phyloP scores from a whole-genome alignment of 2,113 vertebrate genomes.

The Arothron firmamentum region DNA sequence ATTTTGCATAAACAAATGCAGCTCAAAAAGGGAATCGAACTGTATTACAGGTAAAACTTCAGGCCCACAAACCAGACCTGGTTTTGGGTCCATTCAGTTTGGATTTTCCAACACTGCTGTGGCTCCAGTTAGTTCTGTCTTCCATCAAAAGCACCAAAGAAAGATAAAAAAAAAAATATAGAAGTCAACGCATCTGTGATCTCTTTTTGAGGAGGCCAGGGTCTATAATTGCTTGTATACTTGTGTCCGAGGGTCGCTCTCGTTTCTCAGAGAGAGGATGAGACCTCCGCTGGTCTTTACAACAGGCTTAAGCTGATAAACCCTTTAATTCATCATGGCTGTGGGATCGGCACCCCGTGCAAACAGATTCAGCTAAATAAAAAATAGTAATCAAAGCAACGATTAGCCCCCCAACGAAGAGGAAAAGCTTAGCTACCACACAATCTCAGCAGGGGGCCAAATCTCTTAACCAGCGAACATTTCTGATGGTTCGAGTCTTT shows the following conservation, averaged over 20 bases:
- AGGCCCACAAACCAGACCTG: constrained; percentile 2
- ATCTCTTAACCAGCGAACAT: constrained; percentile 23
- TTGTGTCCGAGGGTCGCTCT: constrained; percentile 57
- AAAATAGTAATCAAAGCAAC: constrained; percentile 71
- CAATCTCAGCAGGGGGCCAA: constrained; percentile 57
- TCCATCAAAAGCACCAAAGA: constrained; percentile 16
- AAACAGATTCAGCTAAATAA: constrained; percentile 63
- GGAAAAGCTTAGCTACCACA: constrained; percentile 60
- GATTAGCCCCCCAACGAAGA: constrained; percentile 66
- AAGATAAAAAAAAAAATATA: constrained; percentile 40
- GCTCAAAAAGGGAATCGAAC: no score
- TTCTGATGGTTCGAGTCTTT: constrained; percentile 27
- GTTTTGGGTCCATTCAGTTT: constrained; percentile 5
- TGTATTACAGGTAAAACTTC: not conserved
- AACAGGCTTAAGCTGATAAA: constrained; percentile 77
- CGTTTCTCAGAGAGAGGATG: constrained; percentile 61
- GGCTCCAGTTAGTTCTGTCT: constrained; percentile 20
- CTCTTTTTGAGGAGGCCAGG: constrained; percentile 51
- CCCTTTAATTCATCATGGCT: constrained; percentile 67
- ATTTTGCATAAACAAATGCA: not conserved
- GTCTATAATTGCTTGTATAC: constrained; percentile 74
- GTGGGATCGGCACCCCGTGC: constrained; percentile 48
- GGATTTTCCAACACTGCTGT: constrained; percentile 4
- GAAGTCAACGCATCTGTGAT: constrained; percentile 55
- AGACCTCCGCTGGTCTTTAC: constrained; percentile 66